Evolutionary conservation across 1,140 invertebrate species (phyloP), one percentile per base, ranked within the genome.

Genomic region (Limonius californicus): DNA sequence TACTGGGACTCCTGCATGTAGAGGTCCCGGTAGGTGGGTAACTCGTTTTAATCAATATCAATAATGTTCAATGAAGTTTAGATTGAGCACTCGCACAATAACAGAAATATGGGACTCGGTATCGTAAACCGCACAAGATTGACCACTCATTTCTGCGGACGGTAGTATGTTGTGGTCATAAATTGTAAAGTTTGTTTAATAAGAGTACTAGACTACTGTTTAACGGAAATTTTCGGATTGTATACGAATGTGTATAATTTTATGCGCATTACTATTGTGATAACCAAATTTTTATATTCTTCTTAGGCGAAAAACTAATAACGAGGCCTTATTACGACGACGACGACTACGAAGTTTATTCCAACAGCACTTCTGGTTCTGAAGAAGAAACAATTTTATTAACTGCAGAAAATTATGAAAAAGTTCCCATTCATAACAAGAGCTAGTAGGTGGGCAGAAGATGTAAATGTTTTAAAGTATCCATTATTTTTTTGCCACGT

Each of bases 281-380:
- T n/a, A n/a, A n/a, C n/a, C n/a, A n/a, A 43, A 21, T 50, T 45
- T 16, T 42, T 3, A 27, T 21, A 19, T 4, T 58, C 14, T 58
- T 47, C 27, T 45, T 12, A 45, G 42, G 42, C 68, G 67, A 68
- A 55, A 70, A 72, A 60, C 69, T 70, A n/a, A 59, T 76, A n/a
- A 67, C 64, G 9, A 66, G 73, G 45, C 73, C 74, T 0, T 76
- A 76, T 59, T 76, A 72, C 50, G 74, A 76, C 30, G 71, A 74
- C 9, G 74, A 75, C 35, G 70, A 73, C 27, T 3, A 27, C 9
- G 60, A 62, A 2, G 1, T 9, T 27, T 21, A 56, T 57, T 67
- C 61, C 11, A 58, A 62, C 32, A 64, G 59, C 53, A 58, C 58
- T 1, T 45, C 43, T 9, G 71, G 70, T 1, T 45, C 43, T 9